These are phyloP conservation scores for Corythaeola cristata DNA, from an alignment of 2,113 vertebrate genomes.

Conservation along the genomic window DNA sequence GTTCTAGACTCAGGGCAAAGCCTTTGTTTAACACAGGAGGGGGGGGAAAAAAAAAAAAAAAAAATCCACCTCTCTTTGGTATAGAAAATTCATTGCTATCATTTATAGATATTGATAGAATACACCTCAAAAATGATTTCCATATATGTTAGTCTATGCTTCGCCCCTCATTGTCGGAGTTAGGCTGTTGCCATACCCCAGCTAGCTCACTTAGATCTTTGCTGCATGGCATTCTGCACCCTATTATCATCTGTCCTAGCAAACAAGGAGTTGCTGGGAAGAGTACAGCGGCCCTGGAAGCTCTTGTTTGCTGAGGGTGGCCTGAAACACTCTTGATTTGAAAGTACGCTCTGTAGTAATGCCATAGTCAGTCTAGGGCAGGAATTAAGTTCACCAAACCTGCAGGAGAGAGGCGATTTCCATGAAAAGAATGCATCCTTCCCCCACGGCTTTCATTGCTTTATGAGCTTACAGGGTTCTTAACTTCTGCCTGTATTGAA, in stretches of 20 bases:
- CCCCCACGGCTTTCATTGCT: background rate
- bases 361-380: background rate
- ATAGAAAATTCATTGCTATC: background rate
- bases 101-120: background rate
- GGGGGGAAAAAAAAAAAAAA: background rate
- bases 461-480: background rate
- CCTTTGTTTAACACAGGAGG: background rate
- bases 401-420: background rate
- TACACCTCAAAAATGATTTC: background rate
- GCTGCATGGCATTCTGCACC: background rate
- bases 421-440: background rate
- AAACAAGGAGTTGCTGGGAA: background rate
- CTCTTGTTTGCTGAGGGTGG: background rate
- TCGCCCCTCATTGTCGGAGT: accelerated
- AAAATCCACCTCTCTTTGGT: background rate
- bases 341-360: background rate
- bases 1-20: background rate
- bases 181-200: background rate
- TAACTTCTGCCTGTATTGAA: background rate
- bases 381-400: background rate
- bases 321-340: background rate
- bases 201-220: background rate
- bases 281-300: background rate
- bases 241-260: background rate
- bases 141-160: accelerated